Conservation (phyloP, 2,113 vertebrate species). For the Myocastor coypus region DNA sequence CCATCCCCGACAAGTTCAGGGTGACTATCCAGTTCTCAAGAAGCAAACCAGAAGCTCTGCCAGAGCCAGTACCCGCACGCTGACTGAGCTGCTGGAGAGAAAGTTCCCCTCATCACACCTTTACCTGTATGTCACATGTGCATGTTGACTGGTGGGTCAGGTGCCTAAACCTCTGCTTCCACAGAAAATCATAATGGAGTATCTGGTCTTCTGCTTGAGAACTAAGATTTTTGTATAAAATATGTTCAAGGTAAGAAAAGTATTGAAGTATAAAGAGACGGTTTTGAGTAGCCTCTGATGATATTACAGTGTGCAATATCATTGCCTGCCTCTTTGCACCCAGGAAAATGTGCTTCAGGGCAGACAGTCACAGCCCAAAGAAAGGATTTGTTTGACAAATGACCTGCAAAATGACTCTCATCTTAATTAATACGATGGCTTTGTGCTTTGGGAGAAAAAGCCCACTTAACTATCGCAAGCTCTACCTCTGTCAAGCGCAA, state of each 20-base stretch:
- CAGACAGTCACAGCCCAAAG: background rate
- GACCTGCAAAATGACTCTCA: background rate
- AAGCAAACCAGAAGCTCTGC: background rate
- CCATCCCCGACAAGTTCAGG: background rate
- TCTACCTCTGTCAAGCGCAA: background rate
- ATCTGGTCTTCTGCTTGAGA: background rate
- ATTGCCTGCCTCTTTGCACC: background rate
- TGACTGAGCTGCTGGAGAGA: background rate
- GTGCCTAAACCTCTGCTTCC: background rate
- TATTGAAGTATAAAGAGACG: background rate
- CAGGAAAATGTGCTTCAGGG: background rate
- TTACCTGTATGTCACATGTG: fast-evolving
- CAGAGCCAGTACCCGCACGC: background rate
- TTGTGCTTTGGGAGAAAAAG: background rate
- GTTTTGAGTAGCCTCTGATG: background rate
- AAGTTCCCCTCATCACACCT: background rate
- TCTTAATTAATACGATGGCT: background rate
- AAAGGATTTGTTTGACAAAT: background rate
- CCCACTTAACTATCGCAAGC: background rate
- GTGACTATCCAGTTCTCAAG: background rate
- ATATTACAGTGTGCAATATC: background rate
- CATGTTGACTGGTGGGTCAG: no score
- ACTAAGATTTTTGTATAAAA: background rate
- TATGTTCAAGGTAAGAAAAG: background rate
- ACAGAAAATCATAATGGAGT: background rate